phyloP scores from a whole-genome alignment of 1,140 invertebrate species.

The Papilio machaon region DNA sequence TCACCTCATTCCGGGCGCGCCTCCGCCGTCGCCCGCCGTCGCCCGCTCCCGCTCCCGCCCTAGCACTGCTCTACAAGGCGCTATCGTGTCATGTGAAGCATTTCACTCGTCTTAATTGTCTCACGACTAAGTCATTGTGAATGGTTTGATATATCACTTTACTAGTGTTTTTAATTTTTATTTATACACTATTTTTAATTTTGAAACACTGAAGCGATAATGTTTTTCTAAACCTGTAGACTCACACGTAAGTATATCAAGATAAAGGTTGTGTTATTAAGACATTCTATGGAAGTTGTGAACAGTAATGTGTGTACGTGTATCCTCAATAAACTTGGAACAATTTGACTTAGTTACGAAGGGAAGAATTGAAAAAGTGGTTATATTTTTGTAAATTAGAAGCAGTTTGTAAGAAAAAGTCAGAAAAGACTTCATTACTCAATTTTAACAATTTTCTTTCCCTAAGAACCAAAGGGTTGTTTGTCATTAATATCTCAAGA shows the following conservation, averaged over 20 bases:
- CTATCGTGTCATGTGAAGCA: slow-evolving; percentile 42
- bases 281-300: slow-evolving; percentile 3
- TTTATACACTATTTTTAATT: not conserved
- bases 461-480: slow-evolving; percentile 5
- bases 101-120: slow-evolving; percentile 44
- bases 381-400: not conserved
- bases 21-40: slow-evolving; percentile 43
- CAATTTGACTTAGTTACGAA: not conserved
- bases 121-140: slow-evolving; percentile 38
- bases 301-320: slow-evolving; percentile 7
- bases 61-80: slow-evolving; percentile 37
- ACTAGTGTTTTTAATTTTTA: not conserved
- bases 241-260: not conserved
- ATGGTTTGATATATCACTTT: slow-evolving; percentile 7
- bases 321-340: not conserved
- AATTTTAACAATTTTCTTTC: not conserved
- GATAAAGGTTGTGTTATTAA: slow-evolving; percentile 26
- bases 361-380: not conserved
- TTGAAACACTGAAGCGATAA: not conserved
- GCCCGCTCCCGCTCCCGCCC: slow-evolving; percentile 43
- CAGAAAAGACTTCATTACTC: not conserved
- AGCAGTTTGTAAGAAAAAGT: not conserved
- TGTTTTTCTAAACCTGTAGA: slow-evolving; percentile 7
- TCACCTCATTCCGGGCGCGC: slow-evolving; percentile 72
- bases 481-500: not conserved